Evolutionary conservation across 2,113 vertebrate genomes (phyloP).

Genomic region (Thoracochromis brauschi): DNA sequence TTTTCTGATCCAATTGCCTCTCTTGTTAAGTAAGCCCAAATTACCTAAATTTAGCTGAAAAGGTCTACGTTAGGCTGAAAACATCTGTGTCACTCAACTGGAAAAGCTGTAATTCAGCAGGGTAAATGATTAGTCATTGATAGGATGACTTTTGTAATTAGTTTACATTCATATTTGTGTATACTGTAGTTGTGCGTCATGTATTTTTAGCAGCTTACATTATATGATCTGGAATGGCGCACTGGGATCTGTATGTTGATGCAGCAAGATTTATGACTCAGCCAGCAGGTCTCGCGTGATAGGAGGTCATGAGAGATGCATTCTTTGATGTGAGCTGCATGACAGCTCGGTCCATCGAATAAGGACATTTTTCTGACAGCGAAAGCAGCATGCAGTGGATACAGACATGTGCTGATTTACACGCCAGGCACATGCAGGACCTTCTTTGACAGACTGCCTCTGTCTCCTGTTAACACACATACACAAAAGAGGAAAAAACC

Average conservation of each 20-base stretch:
- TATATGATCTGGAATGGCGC: neutral
- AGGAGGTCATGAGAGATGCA: neutral
- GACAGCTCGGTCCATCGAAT: neutral
- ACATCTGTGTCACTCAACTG: neutral
- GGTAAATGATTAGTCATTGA: neutral
- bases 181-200: neutral
- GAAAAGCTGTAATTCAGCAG: neutral
- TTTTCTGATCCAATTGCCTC: neutral
- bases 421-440: neutral
- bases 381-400: neutral
- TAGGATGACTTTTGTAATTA: neutral
- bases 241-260: neutral
- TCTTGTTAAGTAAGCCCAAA: neutral
- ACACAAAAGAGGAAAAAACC: neutral
- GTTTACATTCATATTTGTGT: neutral
- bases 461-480: neutral
- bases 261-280: neutral
- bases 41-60: neutral
- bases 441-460: neutral
- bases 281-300: neutral
- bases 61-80: neutral
- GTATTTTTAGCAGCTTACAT: neutral
- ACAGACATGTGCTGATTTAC: conserved; percentile 21
- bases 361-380: neutral
- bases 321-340: neutral